Evolutionary conservation across 2,888 invertebrate genomes (phyloP).

Genomic region (Pteria penguin): DNA sequence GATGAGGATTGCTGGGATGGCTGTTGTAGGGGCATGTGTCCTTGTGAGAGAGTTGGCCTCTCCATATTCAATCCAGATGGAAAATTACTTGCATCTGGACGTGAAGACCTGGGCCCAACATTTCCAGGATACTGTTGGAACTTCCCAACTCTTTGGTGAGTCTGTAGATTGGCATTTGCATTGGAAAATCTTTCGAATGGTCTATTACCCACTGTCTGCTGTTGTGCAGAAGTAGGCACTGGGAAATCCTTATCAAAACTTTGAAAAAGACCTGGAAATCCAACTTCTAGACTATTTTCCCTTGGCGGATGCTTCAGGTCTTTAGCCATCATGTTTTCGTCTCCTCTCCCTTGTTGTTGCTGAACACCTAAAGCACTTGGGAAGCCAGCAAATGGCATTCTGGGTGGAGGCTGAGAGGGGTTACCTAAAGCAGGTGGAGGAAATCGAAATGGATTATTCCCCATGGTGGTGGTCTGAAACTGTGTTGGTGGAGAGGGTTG

Average conservation of each 20-base stretch:
- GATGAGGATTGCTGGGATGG: background rate
- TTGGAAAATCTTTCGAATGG: background rate
- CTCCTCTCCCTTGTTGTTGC: background rate
- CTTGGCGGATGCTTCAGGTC: background rate
- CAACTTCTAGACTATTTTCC: background rate
- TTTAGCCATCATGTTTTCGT: background rate
- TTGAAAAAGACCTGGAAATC: background rate
- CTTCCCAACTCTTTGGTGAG: background rate
- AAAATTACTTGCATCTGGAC: background rate
- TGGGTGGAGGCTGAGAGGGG: conserved; percentile 4
- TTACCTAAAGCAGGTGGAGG: conserved; percentile 21
- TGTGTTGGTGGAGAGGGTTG: background rate
- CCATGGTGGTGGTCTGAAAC: no score
- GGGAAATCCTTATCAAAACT: background rate
- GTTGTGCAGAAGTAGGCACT: background rate
- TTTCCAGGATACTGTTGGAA: background rate
- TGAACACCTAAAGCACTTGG: background rate
- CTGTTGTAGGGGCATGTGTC: background rate
- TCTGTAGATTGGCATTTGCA: background rate
- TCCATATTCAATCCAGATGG: background rate
- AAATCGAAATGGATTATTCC: conserved; percentile 3
- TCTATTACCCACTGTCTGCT: background rate
- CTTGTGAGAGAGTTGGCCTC: background rate
- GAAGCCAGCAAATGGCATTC: conserved; percentile 10
- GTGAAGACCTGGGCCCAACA: no score